Evolutionary conservation across 1,140 invertebrate species (phyloP).

Genomic region (Musca domestica): DNA sequence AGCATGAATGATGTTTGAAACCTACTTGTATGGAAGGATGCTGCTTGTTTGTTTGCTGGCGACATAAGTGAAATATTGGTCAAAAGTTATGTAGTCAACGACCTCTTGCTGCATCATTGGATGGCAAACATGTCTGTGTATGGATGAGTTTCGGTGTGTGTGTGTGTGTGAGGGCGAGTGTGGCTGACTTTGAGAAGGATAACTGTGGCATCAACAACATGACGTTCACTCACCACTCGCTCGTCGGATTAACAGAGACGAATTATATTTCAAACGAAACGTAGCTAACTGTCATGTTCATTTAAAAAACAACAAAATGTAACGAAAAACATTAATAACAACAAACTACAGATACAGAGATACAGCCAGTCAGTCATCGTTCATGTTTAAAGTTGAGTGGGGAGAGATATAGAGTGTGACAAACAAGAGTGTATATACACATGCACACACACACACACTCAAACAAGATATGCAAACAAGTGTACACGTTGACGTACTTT

Average conservation of each 20-base stretch:
- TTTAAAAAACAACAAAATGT: conserved; percentile 11
- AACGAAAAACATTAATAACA: conserved; percentile 19
- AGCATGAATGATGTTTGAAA: too few relatives aligned
- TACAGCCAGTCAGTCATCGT: too few relatives aligned
- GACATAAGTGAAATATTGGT: conserved; percentile 12
- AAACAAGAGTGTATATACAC: background rate
- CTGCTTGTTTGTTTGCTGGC: background rate
- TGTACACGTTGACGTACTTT: too few relatives aligned
- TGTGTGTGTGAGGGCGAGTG: background rate
- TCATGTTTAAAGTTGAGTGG: too few relatives aligned
- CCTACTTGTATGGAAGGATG: too few relatives aligned
- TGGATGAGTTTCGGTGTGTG: background rate
- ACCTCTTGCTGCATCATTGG: background rate
- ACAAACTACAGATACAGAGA: background rate
- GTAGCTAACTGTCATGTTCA: conserved; percentile 14
- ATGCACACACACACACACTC: background rate
- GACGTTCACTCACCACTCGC: too few relatives aligned
- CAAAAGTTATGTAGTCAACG: conserved; percentile 12
- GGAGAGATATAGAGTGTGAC: too few relatives aligned
- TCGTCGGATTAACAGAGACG: too few relatives aligned
- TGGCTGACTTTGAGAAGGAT: background rate
- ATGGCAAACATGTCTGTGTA: background rate
- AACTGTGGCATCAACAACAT: background rate
- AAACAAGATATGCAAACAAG: too few relatives aligned
- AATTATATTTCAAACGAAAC: background rate